Conservation (phyloP, 2,888 invertebrate species). For the Nemotelus nigrinus region DNA sequence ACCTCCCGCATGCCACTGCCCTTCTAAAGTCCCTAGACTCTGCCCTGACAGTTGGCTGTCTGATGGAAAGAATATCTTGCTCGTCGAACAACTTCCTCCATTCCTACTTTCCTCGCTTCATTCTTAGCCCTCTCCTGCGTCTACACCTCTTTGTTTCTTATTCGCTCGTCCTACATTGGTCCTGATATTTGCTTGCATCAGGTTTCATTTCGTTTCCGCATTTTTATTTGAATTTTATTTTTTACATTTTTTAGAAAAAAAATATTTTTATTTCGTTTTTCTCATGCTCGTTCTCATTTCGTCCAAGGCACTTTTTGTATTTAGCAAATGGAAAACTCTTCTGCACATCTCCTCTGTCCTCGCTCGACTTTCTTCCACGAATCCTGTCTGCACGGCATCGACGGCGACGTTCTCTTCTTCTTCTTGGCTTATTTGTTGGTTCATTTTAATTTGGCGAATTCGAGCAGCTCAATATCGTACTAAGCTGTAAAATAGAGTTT, state of each 20-base stretch:
- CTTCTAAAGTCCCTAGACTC: background rate
- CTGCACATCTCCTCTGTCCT: too few relatives aligned
- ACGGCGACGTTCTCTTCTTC: too few relatives aligned
- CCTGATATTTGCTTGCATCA: constrained; percentile 33
- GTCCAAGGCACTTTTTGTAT: too few relatives aligned
- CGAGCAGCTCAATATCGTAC: background rate
- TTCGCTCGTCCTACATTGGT: background rate
- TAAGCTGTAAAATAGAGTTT: background rate
- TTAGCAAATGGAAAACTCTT: too few relatives aligned
- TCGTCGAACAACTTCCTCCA: background rate
- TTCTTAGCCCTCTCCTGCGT: background rate
- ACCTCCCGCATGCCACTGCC: background rate
- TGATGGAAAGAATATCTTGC: background rate
- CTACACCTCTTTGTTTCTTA: background rate
- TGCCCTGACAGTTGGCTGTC: background rate
- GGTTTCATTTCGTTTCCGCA: constrained; percentile 35
- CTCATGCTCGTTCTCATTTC: background rate
- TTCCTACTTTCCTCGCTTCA: background rate
- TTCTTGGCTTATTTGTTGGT: constrained; percentile 2
- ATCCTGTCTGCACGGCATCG: background rate
- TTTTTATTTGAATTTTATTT: constrained; percentile 30
- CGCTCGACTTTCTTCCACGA: background rate
- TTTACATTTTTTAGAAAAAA: background rate
- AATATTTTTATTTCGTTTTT: background rate
- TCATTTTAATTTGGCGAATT: constrained; percentile 9